Evolutionary conservation across 2,888 invertebrate genomes (phyloP), one percentile per base, ranked within the genome.

Genomic region (Sinopyrophorus schimmeli): DNA sequence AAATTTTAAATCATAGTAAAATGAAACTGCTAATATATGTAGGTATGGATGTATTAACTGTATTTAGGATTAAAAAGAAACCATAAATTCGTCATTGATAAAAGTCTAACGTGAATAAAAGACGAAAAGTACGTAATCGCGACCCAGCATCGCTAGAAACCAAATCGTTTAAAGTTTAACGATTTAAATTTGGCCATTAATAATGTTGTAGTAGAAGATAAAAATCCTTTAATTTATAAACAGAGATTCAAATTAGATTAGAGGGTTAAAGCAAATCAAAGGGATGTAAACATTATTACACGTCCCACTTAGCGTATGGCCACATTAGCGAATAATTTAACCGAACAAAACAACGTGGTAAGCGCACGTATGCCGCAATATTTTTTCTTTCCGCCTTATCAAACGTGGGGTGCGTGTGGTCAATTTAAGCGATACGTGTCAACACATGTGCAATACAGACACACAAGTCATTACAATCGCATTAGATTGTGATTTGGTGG

Each of bases 401-500:
- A 48, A 51, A 40, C 48, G 31, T 44, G 48, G 47, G 53, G 53
- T 48, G 53, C 48, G 41, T 53, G 44, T 44, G 53, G 48, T 47
- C 48, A 47, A 52, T 52, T 52, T 34, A 28, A 52, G 39, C 42
- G 42, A 44, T 53, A 60, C 59, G 49, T 57, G 58, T 59, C 58
- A 57, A 57, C 59, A 60, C 57, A 60, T 58, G 59, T 60, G 50
- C 47, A 43, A 47, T 53, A 42, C 47, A 58, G 46, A 44, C 52
- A n/a, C n/a, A 55, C 57, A 56, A 55, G 54, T 59, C 57, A 60
- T 60, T 59, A 59, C 53, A 58, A 52, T 56, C 56, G 48, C 56
- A 56, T 56, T 56, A 56, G 39, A 40, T 42, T 39, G 56, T 49
- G 57, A 58, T 58, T 55, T 54, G 58, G 51, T 37, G 47, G 38